Evolutionary conservation across 2,113 vertebrate genomes (phyloP).

Genomic region (Leucoraja erinaceus): DNA sequence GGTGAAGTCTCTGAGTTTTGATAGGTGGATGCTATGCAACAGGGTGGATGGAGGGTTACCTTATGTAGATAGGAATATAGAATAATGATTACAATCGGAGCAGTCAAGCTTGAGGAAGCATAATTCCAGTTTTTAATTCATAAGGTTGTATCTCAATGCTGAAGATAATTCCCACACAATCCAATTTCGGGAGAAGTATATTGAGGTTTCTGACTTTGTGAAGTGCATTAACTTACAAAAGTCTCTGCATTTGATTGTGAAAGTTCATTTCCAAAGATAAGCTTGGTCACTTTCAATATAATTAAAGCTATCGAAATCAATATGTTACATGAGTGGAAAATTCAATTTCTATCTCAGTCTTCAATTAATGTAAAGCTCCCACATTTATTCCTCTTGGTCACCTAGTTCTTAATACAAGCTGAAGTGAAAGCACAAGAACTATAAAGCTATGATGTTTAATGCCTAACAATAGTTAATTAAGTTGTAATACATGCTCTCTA

Average conservation of each 20-base stretch:
- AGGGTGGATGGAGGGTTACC: too few relatives aligned
- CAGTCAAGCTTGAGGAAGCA: too few relatives aligned
- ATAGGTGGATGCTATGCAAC: too few relatives aligned
- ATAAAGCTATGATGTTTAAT: neutral
- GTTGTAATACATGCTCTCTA: neutral
- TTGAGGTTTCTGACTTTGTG: neutral
- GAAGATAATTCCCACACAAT: too few relatives aligned
- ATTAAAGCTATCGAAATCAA: constrained; percentile 2
- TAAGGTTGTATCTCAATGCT: too few relatives aligned
- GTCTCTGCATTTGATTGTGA: neutral
- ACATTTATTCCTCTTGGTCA: neutral
- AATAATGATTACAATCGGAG: too few relatives aligned
- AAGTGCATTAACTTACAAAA: neutral
- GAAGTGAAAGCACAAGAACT: neutral
- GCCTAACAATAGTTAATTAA: neutral
- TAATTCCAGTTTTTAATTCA: too few relatives aligned
- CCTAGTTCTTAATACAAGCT: neutral
- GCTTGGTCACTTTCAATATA: neutral
- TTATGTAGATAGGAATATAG: too few relatives aligned
- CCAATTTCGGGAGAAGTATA: neutral
- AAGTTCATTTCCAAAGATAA: neutral
- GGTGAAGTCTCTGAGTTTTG: too few relatives aligned
- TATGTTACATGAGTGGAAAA: constrained; percentile 1
- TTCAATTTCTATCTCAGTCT: neutral
- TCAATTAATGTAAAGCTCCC: neutral